Evolutionary conservation across 2,113 vertebrate species (phyloP), one percentile per base, ranked within the genome.

Genomic region (Pontoporia blainvillei): DNA sequence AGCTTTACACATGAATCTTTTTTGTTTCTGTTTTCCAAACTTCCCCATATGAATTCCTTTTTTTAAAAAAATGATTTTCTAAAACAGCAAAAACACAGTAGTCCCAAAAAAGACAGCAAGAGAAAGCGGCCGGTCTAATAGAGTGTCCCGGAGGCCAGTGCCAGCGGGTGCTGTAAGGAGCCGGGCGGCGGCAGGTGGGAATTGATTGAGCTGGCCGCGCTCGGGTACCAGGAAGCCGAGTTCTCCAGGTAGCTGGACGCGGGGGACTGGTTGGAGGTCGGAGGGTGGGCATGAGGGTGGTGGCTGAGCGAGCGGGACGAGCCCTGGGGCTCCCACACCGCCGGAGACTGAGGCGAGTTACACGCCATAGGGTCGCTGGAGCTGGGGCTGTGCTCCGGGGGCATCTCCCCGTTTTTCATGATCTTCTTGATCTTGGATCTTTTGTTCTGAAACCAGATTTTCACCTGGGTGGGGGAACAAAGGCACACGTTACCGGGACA

Each of bases 381-480:
- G 98, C 99, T 99, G 94, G 99, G 99, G 91, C 99, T 99, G 99
- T 99, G 99, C 96, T 99, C 99, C 17, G 99, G 99, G 1, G 99
- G 99, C 98, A 99, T 99, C 98, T 99, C 99, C 72, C 99, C 99
- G 95, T 99, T 99, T 98, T 99, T 99, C 99, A 99, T 99, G 84
- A 99, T 99, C 99, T 99, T 99, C 99, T 99, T 99, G 98, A 99
- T 99, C 98, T 99, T 99, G 93, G 99, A 99, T 97, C 99, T 99
- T 98, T 99, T 99, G 98, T 99, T 99, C 98, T 99, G 99, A 98
- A 99, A 99, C 99, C 99, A 99, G 59, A 99, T 99, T 99, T 99
- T 99, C 88, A 99, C 99, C 99, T 99, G 97, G 93, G 96, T 95
- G 49, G 31, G 88, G 88, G 90, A 95, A 72, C 34, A 96, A 91